Percentiles rank a stretch among this genome's conserved stretches.
phyloP scores from a whole-genome alignment of 2,113 vertebrate species.

The Dipodomys ordii region DNA sequence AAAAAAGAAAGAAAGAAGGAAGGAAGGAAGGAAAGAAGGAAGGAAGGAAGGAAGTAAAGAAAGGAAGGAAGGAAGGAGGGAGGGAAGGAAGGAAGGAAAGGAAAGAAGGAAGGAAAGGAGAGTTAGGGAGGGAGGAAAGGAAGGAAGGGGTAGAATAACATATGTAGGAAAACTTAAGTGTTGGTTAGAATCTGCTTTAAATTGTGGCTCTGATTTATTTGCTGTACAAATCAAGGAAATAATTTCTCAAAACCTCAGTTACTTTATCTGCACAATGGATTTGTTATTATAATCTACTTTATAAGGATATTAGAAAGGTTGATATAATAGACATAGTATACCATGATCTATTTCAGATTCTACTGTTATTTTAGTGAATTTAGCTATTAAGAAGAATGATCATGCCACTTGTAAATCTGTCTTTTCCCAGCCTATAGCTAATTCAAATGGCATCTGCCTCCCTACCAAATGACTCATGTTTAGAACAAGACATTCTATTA shows the following conservation, averaged over 20 bases:
- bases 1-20: fast-evolving
- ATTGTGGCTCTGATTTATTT: neutral
- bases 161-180: neutral
- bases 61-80: fast-evolving
- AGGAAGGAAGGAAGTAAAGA: neutral
- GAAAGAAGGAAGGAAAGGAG: neutral
- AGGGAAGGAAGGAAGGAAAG: neutral
- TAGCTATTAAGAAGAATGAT: neutral
- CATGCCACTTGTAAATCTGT: neutral
- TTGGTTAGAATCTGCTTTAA: neutral
- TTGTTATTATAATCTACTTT: neutral
- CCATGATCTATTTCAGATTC: neutral
- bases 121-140: neutral
- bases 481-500: neutral
- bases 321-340: neutral
- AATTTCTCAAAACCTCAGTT: neutral
- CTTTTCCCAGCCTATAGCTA: neutral
- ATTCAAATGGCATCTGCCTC: neutral
- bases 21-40: too few species aligned
- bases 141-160: too few species aligned
- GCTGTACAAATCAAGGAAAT: neutral
- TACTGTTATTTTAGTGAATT: neutral
- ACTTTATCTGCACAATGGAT: neutral
- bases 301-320: neutral
- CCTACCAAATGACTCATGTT: neutral